Base-by-base conservation (phyloP, 2,797 vertebrate species). In the Gadopsis bispinosus region DNA sequence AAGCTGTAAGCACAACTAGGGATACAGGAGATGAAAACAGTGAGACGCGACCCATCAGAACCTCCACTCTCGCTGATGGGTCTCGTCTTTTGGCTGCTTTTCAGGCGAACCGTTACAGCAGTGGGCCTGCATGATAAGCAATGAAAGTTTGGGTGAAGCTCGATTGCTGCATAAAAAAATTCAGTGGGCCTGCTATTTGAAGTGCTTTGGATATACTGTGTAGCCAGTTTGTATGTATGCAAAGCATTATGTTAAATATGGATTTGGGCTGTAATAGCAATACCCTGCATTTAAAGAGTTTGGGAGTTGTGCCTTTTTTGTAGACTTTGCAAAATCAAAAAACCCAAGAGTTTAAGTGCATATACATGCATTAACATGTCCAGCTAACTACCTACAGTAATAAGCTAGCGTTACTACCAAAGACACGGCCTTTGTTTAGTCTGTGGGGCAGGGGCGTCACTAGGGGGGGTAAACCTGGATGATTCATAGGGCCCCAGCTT, bases 1-100 rank as follows among this genome's bases (percentile, higher is more conserved):
- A 82, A 41, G 19, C 58, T 71, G 84, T 80, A 83, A 86, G 88
- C 88, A 87, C 56, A 86, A 83, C 29, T 79, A 54, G 66, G 80
- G 73, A 85, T 73, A 61, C 48, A 70, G 72, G 72, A 84, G 82
- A 84, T 76, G 74, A 88, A 86, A 88, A 86, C 83, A 76, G 54
- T 83, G 75, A 47, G 78, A 77, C 35, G 16, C 3, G 3, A 54
- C 73, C 83, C 67, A 87, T 80, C 81, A 79, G 63, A 79, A 73
- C 51, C 80, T 75, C 80, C 76, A 85, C 83, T 86, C 77, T 77
- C 47, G 17, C 75, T 84, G 87, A 91, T 87, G 69, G 89, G 66
- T 77, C 72, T 70, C 14, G 8, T 59, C 62, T 88, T 77, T 88
- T 87, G 90, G 89, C 86, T 76, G 85, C 82, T 86, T 86, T 85